Percentiles rank a stretch among this genome's conserved stretches.
phyloP scores from a whole-genome alignment of 2,888 invertebrate genomes.

The Microplitis manilae region DNA sequence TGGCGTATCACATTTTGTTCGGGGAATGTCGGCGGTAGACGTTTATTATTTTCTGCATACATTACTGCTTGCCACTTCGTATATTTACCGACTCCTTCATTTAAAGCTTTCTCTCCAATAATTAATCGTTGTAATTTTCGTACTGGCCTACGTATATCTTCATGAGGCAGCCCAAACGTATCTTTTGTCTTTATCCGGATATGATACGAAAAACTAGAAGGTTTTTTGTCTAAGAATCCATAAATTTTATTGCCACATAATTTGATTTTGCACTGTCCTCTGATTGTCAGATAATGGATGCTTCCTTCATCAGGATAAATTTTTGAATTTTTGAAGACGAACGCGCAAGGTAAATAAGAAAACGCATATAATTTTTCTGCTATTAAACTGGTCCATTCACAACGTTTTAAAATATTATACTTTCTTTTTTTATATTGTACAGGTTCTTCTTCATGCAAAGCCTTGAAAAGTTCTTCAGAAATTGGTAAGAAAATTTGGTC shows the following conservation, averaged over 20 bases:
- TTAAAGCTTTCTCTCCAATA: not conserved
- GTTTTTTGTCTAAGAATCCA: slow-evolving; percentile 29
- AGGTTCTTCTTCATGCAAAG: slow-evolving; percentile 16
- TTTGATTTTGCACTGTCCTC: slow-evolving; percentile 30
- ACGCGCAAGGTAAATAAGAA: slow-evolving; percentile 36
- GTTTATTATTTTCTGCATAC: slow-evolving; percentile 24
- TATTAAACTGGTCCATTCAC: slow-evolving; percentile 38
- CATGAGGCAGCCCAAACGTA: slow-evolving; percentile 35
- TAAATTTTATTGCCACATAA: slow-evolving; percentile 28
- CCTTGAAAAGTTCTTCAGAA: slow-evolving; percentile 15
- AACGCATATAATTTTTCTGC: slow-evolving; percentile 27
- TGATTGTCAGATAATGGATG: slow-evolving; percentile 27
- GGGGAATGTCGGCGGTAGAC: slow-evolving; percentile 40
- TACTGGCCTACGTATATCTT: slow-evolving; percentile 41
- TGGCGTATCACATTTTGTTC: slow-evolving; percentile 24
- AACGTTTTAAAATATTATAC: slow-evolving; percentile 21
- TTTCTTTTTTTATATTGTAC: slow-evolving; percentile 21
- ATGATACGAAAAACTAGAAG: not conserved
- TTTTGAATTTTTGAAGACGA: slow-evolving; percentile 36
- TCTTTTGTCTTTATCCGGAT: slow-evolving; percentile 34
- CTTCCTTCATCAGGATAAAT: slow-evolving; percentile 6
- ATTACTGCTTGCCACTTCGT: slow-evolving; percentile 25
- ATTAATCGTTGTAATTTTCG: slow-evolving; percentile 36
- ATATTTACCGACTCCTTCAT: slow-evolving; percentile 33
- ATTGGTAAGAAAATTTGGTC: not conserved